Evolutionary conservation across 2,888 invertebrate species (phyloP), one percentile per base, ranked within the genome.

Genomic region (Coelopa pilipes): DNA sequence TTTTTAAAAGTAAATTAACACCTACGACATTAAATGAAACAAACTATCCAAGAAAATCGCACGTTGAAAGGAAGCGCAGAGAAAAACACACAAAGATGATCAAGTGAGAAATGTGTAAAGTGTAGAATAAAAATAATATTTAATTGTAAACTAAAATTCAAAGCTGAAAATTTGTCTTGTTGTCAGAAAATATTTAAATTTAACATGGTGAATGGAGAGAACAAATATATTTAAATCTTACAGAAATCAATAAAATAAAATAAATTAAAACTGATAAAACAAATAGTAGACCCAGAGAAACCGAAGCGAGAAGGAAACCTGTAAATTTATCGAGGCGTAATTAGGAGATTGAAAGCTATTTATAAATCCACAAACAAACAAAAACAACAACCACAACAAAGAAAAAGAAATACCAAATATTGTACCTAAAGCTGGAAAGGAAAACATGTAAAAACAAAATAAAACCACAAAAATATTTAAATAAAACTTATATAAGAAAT

Each of bases 1-100:
- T 67, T 34, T 77, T 75, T 77, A 77, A 75, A 77, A 67, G 17
- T 46, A 50, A 47, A 46, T 34, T 34, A 66, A 34, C 45, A 46
- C 3, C n/a, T n/a, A 66, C 10, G 19, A 63, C n/a, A 21, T 19
- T 57, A 5, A 19, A 13, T 19, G 21, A 57, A n/a, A n/a, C 7
- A 57, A 57, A 57, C 7, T 57, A 21, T 65, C 46, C 34, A 65
- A 46, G 15, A 50, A 10, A 50, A 50, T 17, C 45, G 47, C 5
- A 45, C 47, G 19, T n/a, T n/a, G n/a, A n/a, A n/a, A n/a, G n/a
- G n/a, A n/a, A n/a, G n/a, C n/a, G n/a, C n/a, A 34, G 7, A 34
- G 34, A 34, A 7, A 34, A 34, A 34, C 2, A 34, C 2, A 34
- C 2, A 34, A 34, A 4, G 34, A 34, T 34, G 34, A 7, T 9